These are phyloP conservation scores for Oligia strigilis DNA, from an alignment of 2,888 invertebrate species.

Conservation along the genomic window DNA sequence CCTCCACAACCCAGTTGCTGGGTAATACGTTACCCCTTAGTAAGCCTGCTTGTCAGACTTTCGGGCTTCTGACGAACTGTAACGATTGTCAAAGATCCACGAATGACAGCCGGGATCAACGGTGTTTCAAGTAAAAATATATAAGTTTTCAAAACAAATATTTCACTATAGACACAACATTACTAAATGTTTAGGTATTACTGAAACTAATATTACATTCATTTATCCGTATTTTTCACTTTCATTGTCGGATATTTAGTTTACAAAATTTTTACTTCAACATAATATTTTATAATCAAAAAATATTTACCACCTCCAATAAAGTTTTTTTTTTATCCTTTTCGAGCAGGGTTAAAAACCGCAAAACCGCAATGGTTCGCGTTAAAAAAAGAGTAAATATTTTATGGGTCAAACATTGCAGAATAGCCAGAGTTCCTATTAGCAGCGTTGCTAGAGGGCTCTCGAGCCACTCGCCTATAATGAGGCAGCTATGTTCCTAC, in stretches of 20 bases:
- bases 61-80: too few relatives aligned
- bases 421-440: constrained; percentile 70
- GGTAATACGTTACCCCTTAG: too few relatives aligned
- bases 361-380: constrained; percentile 13
- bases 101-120: too few relatives aligned
- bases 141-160: not conserved
- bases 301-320: not conserved
- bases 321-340: not conserved
- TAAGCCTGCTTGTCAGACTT: not conserved
- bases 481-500: constrained; percentile 72
- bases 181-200: not conserved
- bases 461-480: constrained; percentile 75
- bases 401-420: constrained; percentile 64
- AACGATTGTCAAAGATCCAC: too few relatives aligned
- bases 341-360: constrained; percentile 19
- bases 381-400: constrained; percentile 47
- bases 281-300: not conserved
- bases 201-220: not conserved
- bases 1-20: not conserved
- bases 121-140: not conserved
- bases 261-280: not conserved
- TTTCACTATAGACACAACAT: not conserved
- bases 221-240: not conserved
- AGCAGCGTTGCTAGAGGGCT: constrained; percentile 69
- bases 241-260: not conserved